Evolutionary conservation across 2,113 vertebrate genomes (phyloP).

Genomic region (Mormyrus lacerda): DNA sequence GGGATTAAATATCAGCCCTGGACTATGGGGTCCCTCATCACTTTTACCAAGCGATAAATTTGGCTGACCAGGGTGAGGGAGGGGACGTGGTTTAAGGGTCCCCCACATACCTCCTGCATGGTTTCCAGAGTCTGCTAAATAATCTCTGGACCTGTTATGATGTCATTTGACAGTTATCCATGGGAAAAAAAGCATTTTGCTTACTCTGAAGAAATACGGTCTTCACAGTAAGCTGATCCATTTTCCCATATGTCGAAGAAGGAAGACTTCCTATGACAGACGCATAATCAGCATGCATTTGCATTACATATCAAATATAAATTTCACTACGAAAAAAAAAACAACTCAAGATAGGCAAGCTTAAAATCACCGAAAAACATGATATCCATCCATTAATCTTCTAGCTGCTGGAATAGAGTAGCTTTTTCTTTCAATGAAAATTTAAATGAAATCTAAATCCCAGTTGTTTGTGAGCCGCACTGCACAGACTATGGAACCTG

Average conservation of each 20-base stretch:
- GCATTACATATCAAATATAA: not conserved
- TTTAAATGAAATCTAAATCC: not conserved
- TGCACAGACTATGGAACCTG: not conserved
- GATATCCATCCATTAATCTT: not conserved
- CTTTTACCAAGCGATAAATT: too few species aligned
- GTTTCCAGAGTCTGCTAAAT: not conserved
- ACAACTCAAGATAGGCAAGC: not conserved
- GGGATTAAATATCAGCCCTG: too few species aligned
- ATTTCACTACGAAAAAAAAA: not conserved
- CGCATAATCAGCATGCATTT: not conserved
- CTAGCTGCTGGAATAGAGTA: not conserved
- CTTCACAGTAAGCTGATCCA: slow-evolving; percentile 38
- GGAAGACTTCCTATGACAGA: slow-evolving; percentile 32
- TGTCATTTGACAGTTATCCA: not conserved
- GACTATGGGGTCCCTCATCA: too few species aligned
- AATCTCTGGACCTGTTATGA: not conserved
- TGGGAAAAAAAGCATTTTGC: not conserved
- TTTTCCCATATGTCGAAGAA: slow-evolving; percentile 33
- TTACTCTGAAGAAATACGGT: slow-evolving; percentile 31
- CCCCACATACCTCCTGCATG: not conserved
- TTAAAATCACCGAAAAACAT: not conserved
- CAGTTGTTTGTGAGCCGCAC: not conserved
- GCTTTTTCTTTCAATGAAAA: not conserved
- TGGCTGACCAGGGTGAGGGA: too few species aligned
- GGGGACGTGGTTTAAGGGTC: too few species aligned